Evolutionary conservation across 2,797 vertebrate genomes (phyloP).

Genomic region (Brachyrhaphis roseni): DNA sequence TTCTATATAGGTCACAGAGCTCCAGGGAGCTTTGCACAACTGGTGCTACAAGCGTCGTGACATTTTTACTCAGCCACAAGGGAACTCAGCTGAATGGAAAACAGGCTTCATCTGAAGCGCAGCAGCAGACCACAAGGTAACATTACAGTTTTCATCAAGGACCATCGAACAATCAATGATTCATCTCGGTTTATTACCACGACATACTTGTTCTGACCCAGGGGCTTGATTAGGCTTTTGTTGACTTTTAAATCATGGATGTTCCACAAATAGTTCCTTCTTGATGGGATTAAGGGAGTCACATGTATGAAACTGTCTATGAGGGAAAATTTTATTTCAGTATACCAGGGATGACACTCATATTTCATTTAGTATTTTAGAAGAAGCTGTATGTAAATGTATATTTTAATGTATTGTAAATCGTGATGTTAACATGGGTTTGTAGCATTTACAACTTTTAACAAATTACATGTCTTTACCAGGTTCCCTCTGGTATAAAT

Average conservation of each 20-base stretch:
- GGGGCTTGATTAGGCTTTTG: constrained; percentile 51
- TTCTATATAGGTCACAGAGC: constrained; percentile 62
- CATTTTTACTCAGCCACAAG: constrained; percentile 59
- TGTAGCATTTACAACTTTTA: not conserved
- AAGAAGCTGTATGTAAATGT: not conserved
- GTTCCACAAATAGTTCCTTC: constrained; percentile 41
- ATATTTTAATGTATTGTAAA: not conserved
- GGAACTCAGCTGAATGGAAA: constrained; percentile 44
- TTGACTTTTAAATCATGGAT: constrained; percentile 35
- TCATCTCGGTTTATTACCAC: constrained; percentile 50
- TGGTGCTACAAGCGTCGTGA: constrained; percentile 54
- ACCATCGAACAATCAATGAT: constrained; percentile 53
- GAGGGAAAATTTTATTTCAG: constrained; percentile 2
- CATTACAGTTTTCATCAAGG: constrained; percentile 48
- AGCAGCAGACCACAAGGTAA: constrained; percentile 31
- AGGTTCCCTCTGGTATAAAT: not conserved
- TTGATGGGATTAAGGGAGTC: constrained; percentile 19
- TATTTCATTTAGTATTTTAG: not conserved
- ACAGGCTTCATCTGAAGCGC: constrained; percentile 41
- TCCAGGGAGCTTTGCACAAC: constrained; percentile 57
- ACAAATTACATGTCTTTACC: not conserved
- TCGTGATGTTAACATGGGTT: not conserved
- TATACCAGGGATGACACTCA: not conserved
- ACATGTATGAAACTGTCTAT: constrained; percentile 11
- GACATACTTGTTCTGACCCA: constrained; percentile 47